A percentile compares a stretch with the other conserved stretches of the same genome.
Evolutionary conservation across 2,888 invertebrate species (phyloP).

Genomic region (Neuroscelio doddi): DNA sequence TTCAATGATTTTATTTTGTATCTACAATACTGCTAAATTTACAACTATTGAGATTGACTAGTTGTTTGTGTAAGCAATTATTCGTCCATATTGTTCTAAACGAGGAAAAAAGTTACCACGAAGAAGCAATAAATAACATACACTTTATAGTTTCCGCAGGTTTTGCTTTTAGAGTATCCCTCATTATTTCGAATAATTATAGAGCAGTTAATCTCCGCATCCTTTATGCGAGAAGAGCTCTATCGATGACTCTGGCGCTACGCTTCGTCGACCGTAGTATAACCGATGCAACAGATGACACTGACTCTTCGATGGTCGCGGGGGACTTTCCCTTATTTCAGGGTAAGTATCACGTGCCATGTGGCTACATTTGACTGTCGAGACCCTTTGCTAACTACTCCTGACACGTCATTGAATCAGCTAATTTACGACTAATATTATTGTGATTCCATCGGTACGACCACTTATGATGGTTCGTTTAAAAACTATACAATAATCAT

Average conservation of each 20-base stretch:
- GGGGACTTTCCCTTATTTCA: conserved; percentile 40
- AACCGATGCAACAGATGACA: conserved; percentile 49
- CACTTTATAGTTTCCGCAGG: conserved; percentile 38
- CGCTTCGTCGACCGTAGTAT: conserved; percentile 27
- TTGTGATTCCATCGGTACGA: conserved; percentile 27
- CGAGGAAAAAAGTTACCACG: too few relatives aligned
- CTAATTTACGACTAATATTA: conserved; percentile 33
- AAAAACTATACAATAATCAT: too few relatives aligned
- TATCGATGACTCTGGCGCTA: conserved; percentile 40
- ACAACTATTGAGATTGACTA: too few relatives aligned
- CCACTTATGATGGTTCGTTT: background rate
- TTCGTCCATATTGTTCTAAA: too few relatives aligned
- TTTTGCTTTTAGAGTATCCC: conserved; percentile 31
- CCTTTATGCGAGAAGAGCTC: conserved; percentile 18
- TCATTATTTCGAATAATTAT: conserved; percentile 39
- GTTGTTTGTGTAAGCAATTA: too few relatives aligned
- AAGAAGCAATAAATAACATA: conserved; percentile 39
- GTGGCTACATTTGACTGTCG: conserved; percentile 21
- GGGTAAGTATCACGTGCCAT: conserved; percentile 20
- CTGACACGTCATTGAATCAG: conserved; percentile 39
- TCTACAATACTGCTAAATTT: too few relatives aligned
- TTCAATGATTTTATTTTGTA: too few relatives aligned
- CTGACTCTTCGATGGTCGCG: conserved; percentile 34
- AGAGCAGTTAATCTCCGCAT: conserved; percentile 41
- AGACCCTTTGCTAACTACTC: conserved; percentile 28